Percentiles rank a stretch among this genome's conserved stretches.
Evolutionary conservation across 2,113 vertebrate species (phyloP).

Genomic region (Notothenia coriiceps): DNA sequence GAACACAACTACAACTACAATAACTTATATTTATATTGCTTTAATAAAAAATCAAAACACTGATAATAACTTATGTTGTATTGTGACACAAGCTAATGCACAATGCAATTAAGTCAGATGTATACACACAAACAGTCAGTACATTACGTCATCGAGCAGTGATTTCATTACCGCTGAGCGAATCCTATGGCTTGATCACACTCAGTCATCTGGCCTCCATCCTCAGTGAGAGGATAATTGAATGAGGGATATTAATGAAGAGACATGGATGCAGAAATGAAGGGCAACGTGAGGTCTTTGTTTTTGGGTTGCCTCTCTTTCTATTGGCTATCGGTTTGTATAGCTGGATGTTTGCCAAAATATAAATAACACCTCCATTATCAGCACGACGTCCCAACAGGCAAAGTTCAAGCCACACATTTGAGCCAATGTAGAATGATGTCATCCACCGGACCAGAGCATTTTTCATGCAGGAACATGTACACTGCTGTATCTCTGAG

Average conservation of each 20-base stretch:
- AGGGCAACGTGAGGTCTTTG: conserved; percentile 47
- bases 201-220: conserved; percentile 74
- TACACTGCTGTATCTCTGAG: background rate
- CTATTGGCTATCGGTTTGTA: background rate
- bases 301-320: conserved; percentile 20
- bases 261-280: conserved; percentile 55
- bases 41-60: background rate
- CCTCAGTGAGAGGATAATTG: conserved; percentile 67
- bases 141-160: conserved; percentile 58
- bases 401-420: background rate
- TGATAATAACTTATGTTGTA: background rate
- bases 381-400: conserved; percentile 1
- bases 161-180: conserved; percentile 72
- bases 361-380: conserved; percentile 36
- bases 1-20: background rate
- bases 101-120: conserved; percentile 12
- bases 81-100: background rate
- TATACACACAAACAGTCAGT: conserved; percentile 3
- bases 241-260: conserved; percentile 74
- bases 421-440: conserved; percentile 16
- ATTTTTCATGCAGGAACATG: background rate
- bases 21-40: too few relatives aligned
- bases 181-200: conserved; percentile 65
- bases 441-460: conserved; percentile 4
- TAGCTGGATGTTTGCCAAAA: background rate